These are phyloP conservation scores for Agriopis leucophaearia DNA, from an alignment of 2,888 invertebrate genomes.

Conservation along the genomic window DNA sequence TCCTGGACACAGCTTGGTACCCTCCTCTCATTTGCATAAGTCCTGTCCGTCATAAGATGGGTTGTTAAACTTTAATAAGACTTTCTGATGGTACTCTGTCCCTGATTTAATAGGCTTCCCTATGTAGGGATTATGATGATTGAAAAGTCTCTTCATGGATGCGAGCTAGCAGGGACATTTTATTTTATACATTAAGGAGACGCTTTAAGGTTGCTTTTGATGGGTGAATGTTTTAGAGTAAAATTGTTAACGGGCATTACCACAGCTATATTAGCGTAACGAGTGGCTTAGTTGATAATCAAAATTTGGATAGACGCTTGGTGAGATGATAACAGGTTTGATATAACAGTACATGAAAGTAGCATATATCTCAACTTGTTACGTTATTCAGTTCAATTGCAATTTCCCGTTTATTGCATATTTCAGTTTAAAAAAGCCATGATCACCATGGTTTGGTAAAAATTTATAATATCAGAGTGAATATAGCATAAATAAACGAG, in stretches of 20 bases:
- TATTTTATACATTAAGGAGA: conserved; percentile 11
- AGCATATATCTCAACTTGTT: not conserved
- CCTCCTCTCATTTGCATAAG: conserved; percentile 82
- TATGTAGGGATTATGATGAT: conserved; percentile 61
- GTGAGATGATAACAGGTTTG: conserved; percentile 6
- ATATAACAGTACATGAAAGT: not conserved
- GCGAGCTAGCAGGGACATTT: conserved; percentile 3
- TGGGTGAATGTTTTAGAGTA: conserved; percentile 2
- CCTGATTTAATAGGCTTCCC: conserved; percentile 66
- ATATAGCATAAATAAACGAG: too few species aligned
- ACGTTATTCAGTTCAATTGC: too few species aligned
- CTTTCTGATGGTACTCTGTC: conserved; percentile 66
- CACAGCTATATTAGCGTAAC: conserved; percentile 36
- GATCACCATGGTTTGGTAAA: too few species aligned
- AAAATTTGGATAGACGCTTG: conserved; percentile 45
- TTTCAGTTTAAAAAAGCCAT: too few species aligned
- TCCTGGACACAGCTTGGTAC: conserved; percentile 69
- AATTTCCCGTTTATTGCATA: too few species aligned
- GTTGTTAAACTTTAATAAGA: conserved; percentile 76
- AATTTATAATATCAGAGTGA: too few species aligned
- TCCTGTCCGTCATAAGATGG: conserved; percentile 79
- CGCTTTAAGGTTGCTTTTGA: conserved; percentile 18
- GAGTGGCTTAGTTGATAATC: conserved; percentile 40
- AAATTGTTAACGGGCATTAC: conserved; percentile 31
- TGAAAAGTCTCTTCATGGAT: conserved; percentile 35